Conservation (phyloP, 2,797 vertebrate species). For the Pteropus rufus region DNA sequence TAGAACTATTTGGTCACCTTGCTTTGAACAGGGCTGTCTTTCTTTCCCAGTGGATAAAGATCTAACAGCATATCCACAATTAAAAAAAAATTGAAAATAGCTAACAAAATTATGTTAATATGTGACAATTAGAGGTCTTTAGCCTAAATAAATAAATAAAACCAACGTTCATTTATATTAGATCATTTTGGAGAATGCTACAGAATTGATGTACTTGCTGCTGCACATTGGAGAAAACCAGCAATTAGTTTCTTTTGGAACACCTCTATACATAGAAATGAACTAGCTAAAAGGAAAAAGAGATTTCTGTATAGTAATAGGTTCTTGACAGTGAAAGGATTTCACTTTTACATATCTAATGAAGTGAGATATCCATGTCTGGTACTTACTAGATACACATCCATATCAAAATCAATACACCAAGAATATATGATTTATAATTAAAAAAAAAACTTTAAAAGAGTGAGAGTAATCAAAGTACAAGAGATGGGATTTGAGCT, state of each 20-base stretch:
- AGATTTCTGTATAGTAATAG: background rate
- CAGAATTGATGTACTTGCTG: background rate
- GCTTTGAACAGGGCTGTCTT: background rate
- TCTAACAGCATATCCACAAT: slow-evolving; percentile 54
- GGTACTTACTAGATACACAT: background rate
- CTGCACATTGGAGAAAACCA: background rate
- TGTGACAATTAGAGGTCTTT: background rate
- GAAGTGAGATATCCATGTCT: background rate
- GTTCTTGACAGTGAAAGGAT: background rate
- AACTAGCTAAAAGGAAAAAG: slow-evolving; percentile 13
- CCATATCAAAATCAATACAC: background rate
- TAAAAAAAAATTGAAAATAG: background rate
- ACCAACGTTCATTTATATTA: background rate
- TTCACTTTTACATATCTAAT: background rate
- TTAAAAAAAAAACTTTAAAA: background rate
- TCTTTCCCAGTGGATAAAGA: background rate
- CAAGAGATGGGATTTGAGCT: background rate
- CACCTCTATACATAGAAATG: background rate
- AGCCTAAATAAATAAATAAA: background rate
- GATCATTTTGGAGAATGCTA: background rate
- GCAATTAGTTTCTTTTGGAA: background rate
- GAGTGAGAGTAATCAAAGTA: background rate
- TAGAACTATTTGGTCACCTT: background rate
- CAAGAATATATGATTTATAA: background rate
- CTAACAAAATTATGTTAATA: background rate